phyloP scores from a whole-genome alignment of 2,113 vertebrate species.

The Neotoma lepida region DNA sequence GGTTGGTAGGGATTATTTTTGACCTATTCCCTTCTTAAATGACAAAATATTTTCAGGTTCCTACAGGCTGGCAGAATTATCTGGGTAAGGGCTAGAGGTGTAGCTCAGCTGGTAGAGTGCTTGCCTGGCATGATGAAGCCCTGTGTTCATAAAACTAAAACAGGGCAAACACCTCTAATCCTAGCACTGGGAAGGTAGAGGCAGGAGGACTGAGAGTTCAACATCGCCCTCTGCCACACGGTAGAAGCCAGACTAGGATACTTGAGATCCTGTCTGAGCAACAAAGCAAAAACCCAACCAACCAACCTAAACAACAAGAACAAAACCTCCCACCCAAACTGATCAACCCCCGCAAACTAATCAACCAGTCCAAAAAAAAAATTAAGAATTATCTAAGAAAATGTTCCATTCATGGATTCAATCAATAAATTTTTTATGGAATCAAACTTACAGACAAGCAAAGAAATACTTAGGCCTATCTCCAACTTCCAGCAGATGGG shows the following conservation, averaged over 20 bases:
- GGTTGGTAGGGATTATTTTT: not conserved
- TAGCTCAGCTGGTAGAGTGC: not conserved
- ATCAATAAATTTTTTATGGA: not conserved
- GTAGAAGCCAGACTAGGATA: not conserved
- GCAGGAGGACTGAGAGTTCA: not conserved
- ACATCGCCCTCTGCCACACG: not conserved
- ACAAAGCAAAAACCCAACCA: not conserved
- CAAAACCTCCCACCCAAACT: not conserved
- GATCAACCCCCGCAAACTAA: not conserved
- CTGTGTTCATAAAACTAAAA: too few relatives aligned
- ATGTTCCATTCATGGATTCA: not conserved
- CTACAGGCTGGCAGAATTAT: slow-evolving; percentile 10
- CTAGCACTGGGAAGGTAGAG: not conserved
- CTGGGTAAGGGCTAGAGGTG: not conserved
- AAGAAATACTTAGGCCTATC: not conserved
- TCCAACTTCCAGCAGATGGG: not conserved
- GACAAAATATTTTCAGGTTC: slow-evolving; percentile 29
- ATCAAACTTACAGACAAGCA: not conserved
- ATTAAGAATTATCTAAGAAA: not conserved
- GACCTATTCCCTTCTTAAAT: not conserved
- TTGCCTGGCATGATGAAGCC: not conserved
- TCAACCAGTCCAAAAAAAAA: not conserved
- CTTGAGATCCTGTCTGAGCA: not conserved
- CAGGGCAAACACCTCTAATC: too few relatives aligned
- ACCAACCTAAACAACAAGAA: not conserved